These are phyloP conservation scores for Fistularia tabacaria DNA, from an alignment of 2,797 vertebrate genomes.

Conservation along the genomic window DNA sequence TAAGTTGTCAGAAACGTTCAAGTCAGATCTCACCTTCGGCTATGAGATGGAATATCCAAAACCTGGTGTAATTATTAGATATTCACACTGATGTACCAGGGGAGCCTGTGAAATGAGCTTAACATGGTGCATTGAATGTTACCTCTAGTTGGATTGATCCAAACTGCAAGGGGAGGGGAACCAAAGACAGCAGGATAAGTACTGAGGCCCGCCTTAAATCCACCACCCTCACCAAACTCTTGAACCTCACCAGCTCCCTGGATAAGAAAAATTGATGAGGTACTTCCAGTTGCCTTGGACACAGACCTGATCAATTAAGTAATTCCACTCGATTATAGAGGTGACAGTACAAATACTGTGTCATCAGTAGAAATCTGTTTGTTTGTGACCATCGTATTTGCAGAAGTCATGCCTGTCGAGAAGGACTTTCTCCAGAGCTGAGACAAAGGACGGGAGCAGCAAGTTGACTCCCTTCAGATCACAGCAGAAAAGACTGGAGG, in stretches of 20 bases:
- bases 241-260: constrained; percentile 90
- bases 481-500: constrained; percentile 88
- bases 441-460: constrained; percentile 87
- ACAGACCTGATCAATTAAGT: too few relatives aligned
- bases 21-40: too few relatives aligned
- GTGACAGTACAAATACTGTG: too few relatives aligned
- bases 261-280: neutral
- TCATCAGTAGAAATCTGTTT: too few relatives aligned
- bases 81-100: too few relatives aligned
- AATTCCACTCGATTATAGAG: too few relatives aligned
- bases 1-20: too few relatives aligned
- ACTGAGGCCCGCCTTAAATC: constrained; percentile 89
- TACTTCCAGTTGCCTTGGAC: too few relatives aligned
- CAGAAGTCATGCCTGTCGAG: constrained; percentile 81
- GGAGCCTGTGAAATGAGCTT: too few relatives aligned
- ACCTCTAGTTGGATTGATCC: constrained; percentile 86
- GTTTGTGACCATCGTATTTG: neutral
- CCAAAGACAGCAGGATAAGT: constrained; percentile 85
- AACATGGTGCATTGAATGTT: neutral
- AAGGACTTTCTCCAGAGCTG: constrained; percentile 88
- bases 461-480: constrained; percentile 90
- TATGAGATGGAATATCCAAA: too few relatives aligned
- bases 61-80: too few relatives aligned
- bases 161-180: constrained; percentile 89
- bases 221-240: constrained; percentile 81